Conservation (phyloP, 1,140 invertebrate species). For the Meloidogyne hapla region DNA sequence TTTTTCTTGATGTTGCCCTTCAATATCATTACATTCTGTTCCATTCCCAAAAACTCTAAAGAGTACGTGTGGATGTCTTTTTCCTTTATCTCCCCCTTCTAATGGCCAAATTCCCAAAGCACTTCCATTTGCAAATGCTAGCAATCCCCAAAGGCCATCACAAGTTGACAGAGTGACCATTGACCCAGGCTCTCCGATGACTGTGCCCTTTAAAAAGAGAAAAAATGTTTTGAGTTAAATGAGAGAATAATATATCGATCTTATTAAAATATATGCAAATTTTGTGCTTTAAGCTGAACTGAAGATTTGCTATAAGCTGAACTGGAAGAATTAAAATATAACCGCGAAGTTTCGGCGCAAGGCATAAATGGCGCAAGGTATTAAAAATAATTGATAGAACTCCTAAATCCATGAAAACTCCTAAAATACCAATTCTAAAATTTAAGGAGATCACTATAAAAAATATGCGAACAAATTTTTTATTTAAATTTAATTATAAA, state of each 20-base stretch:
- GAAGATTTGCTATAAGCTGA: too few species aligned
- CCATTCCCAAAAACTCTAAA: conserved; percentile 51
- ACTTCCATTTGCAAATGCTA: conserved; percentile 61
- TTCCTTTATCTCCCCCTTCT: conserved; percentile 55
- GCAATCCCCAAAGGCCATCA: conserved; percentile 58
- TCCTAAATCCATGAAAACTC: too few species aligned
- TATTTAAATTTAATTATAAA: too few species aligned
- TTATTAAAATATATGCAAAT: too few species aligned
- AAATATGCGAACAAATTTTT: too few species aligned
- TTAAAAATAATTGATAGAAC: too few species aligned
- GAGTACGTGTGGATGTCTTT: conserved; percentile 60
- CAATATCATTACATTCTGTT: conserved; percentile 47
- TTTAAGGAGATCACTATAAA: too few species aligned
- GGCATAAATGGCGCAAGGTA: too few species aligned
- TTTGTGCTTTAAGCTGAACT: too few species aligned
- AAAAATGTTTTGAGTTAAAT: neutral
- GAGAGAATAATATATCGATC: neutral
- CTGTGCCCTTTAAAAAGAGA: conserved; percentile 46
- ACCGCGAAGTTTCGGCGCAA: too few species aligned
- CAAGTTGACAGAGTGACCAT: conserved; percentile 64
- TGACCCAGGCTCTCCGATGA: conserved; percentile 55
- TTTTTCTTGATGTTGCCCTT: conserved; percentile 45
- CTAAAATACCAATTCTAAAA: too few species aligned
- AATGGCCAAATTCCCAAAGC: conserved; percentile 63
- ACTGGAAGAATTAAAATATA: too few species aligned